Base-by-base conservation (phyloP, 2,888 invertebrate genomes). In the Platycheirus rosarum region DNA sequence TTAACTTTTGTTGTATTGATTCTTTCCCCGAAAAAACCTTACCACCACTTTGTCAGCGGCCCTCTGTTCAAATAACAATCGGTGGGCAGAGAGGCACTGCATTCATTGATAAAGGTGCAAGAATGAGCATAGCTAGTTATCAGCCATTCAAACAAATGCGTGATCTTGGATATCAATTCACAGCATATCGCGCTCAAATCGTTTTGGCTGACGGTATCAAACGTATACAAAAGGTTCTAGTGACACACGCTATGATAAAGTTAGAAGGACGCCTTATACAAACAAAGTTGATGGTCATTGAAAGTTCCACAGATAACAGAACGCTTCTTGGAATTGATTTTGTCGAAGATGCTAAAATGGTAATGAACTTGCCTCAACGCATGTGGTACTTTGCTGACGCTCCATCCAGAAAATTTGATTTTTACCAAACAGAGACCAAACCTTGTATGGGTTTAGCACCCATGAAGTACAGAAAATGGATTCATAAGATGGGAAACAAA, bases 341-440 rank as follows among this genome's bases (percentile, higher is more conserved):
- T 37, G 57, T 86, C 2, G 73, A 85, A 26, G 86, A 87, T 5
- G 86, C 85, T 9, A 71, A 85, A 0, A 86, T 87, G 23, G 48
- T 86, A 4, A 71, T 87, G 9, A 85, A 86, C 62, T 35, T 86
- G n/a, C n/a, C n/a, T n/a, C n/a, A n/a, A n/a, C n/a, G n/a, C n/a
- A n/a, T n/a, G n/a, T n/a, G n/a, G n/a, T 9, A 85, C 86, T 0
- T 85, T 86, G 18, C 18, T 16, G 37, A 49, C 23, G 23, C n/a
- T n/a, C n/a, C n/a, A n/a, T n/a, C n/a, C n/a, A n/a, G n/a, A n/a
- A n/a, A n/a, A n/a, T n/a, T n/a, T n/a, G n/a, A n/a, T n/a, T n/a
- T n/a, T n/a, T n/a, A n/a, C n/a, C n/a, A n/a, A n/a, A n/a, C n/a
- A n/a, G n/a, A n/a, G n/a, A n/a, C n/a, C n/a, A n/a, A n/a, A n/a